Evolutionary conservation across 2,797 vertebrate genomes (phyloP).

Genomic region (Platalea minor): DNA sequence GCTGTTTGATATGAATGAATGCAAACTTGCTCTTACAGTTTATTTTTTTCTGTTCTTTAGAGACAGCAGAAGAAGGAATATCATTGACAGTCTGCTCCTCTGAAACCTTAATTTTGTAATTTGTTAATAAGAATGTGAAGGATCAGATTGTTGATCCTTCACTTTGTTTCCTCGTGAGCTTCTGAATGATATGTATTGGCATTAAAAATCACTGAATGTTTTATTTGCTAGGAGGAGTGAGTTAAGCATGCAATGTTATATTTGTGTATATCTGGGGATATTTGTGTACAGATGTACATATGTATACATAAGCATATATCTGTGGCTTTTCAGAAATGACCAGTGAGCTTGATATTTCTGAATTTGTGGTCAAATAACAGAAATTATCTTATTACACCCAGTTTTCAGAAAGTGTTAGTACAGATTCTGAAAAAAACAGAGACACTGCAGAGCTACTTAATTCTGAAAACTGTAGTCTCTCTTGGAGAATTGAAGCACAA

Average conservation of each 20-base stretch:
- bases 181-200: not conserved
- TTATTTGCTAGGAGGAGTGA: not conserved
- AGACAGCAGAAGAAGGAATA: not conserved
- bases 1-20: not conserved
- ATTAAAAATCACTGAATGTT: not conserved
- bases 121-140: not conserved
- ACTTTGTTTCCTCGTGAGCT: not conserved
- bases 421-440: not conserved
- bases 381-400: not conserved
- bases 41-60: not conserved
- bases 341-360: not conserved
- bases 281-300: not conserved
- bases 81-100: not conserved
- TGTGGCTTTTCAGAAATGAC: not conserved
- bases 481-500: not conserved
- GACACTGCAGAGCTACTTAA: not conserved
- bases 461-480: not conserved
- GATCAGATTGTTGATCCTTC: not conserved
- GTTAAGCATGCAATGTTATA: not conserved
- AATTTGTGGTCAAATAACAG: not conserved
- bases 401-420: not conserved
- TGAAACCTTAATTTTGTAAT: not conserved
- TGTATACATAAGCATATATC: not conserved
- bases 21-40: not conserved
- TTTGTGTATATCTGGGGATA: not conserved